phyloP scores from a whole-genome alignment of 1,140 invertebrate genomes.

The Penaeus japonicus region DNA sequence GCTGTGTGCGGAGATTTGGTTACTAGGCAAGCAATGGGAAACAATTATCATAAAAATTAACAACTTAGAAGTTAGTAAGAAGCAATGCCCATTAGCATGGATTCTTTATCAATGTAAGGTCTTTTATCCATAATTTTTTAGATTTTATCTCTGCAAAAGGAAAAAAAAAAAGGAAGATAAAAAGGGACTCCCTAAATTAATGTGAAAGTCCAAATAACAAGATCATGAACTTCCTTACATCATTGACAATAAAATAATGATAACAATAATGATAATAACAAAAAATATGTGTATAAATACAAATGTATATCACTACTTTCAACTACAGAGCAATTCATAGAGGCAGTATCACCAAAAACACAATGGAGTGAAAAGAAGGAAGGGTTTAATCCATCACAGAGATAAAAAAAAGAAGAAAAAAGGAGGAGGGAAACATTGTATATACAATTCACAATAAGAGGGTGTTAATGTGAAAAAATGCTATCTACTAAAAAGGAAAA shows the following conservation, averaged over 20 bases:
- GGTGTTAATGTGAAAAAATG: background rate
- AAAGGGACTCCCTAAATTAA: background rate
- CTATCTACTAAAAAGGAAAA: background rate
- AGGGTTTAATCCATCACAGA: constrained; percentile 20
- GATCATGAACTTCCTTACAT: background rate
- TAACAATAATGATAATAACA: too few species aligned
- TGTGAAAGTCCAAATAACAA: background rate
- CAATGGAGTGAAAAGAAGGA: background rate
- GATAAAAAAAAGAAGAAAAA: background rate
- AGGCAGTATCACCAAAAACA: background rate
- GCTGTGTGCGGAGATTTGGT: constrained; percentile 29
- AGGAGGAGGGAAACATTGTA: background rate
- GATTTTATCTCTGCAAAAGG: background rate
- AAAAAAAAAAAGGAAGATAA: background rate
- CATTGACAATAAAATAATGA: background rate
- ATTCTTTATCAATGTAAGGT: background rate
- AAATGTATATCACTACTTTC: too few species aligned
- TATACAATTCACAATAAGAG: background rate
- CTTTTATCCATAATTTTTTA: background rate
- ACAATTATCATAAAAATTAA: background rate
- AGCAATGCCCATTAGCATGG: too few species aligned
- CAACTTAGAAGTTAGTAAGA: background rate
- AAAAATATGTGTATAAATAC: too few species aligned
- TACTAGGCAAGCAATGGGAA: background rate
- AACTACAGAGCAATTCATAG: too few species aligned